A percentile compares a stretch with the other conserved stretches of the same genome.
phyloP scores from a whole-genome alignment of 2,113 vertebrate genomes.

The Neodontobutis hainanensis region DNA sequence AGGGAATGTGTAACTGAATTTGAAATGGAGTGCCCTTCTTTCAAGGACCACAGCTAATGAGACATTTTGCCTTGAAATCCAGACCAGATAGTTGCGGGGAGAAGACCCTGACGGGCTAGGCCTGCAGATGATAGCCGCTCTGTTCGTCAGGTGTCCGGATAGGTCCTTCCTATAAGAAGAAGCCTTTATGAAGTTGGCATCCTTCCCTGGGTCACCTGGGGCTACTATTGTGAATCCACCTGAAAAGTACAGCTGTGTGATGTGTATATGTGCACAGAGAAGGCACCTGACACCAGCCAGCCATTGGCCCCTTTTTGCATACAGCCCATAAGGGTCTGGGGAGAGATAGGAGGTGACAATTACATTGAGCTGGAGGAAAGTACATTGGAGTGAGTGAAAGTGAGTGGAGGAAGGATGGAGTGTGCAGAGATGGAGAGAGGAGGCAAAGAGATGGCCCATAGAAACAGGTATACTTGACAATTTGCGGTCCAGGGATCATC shows the following conservation, averaged over 20 bases:
- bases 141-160: constrained; percentile 61
- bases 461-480: constrained; percentile 77
- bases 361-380: constrained; percentile 56
- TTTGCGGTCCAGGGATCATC: constrained; percentile 72
- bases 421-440: constrained; percentile 42
- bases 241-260: constrained; percentile 54
- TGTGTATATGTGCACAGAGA: constrained; percentile 49
- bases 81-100: constrained; percentile 44
- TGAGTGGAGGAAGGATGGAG: constrained; percentile 41
- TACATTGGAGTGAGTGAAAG: constrained; percentile 57
- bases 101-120: constrained; percentile 65
- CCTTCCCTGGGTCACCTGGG: constrained; percentile 57
- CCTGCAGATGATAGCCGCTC: constrained; percentile 67
- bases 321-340: constrained; percentile 44
- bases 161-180: constrained; percentile 53
- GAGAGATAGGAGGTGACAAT: constrained; percentile 67
- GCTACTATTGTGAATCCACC: constrained; percentile 64
- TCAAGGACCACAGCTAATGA: constrained; percentile 81
- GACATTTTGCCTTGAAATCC: constrained; percentile 82
- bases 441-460: constrained; percentile 59
- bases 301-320: constrained; percentile 53
- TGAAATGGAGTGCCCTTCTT: constrained; percentile 77
- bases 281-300: constrained; percentile 29
- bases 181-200: constrained; percentile 48
- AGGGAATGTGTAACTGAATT: constrained; percentile 83